Evolutionary conservation across 1,140 invertebrate species (phyloP), one percentile per base, ranked within the genome.

Genomic region (Sitobion miscanthi): DNA sequence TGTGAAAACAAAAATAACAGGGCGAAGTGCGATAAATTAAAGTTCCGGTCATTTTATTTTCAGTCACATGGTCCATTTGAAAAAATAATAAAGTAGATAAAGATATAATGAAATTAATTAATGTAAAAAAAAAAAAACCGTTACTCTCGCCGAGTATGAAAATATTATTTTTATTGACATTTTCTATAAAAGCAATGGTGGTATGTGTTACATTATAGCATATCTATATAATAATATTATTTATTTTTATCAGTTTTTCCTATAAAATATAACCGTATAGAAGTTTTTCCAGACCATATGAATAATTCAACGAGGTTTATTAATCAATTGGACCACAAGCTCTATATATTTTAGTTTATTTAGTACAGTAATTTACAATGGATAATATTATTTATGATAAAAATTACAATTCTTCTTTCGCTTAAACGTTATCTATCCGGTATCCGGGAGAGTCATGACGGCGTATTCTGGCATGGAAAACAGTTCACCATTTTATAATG

Each of bases 41-140:
- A 38, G 5, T 20, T 83, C 82, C 2, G 2, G 82, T 23, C 20
- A 42, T 83, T 83, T 83, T 83, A 83, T 83, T 83, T 35, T 21
- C 14, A 83, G 82, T 4, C n/a, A 42, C 82, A 83, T 38, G 38
- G 82, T 83, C 21, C 82, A 23, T 83, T 83, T 42, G 8, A 23
- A 83, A 83, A 83, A 38, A 82, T 38, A 38, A 83, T 23, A 83
- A 83, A 77, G 62, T 77, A 77, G 62, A n/a, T 77, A 77, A 77
- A 77, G n/a, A 77, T 77, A n/a, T 77, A 77, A 77, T n/a, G 62
- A 77, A 77, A 77, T 77, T 77, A 77, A 77, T 77, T 77, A n/a
- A 77, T 77, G n/a, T 38, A 42, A 42, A 42, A 82, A 82, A 35
- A 42, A 82, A n/a, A 23, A 83, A 38, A 17, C 2, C 9, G 21